phyloP scores from a whole-genome alignment of 2,888 invertebrate species.

The Therioaphis trifolii region DNA sequence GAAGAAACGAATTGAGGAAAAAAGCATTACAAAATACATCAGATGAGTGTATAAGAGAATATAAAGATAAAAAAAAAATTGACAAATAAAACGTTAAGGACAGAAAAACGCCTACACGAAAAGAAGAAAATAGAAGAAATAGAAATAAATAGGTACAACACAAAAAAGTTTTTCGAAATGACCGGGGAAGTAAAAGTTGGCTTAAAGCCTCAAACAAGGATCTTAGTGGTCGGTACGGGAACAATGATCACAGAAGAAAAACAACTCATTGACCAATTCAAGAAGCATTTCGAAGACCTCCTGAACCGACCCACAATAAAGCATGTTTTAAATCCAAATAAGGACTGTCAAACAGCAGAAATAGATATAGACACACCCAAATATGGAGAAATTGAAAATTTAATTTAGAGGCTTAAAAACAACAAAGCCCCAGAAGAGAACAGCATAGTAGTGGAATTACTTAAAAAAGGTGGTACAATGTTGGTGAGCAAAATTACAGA shows the following conservation, averaged over 20 bases:
- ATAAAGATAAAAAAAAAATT: constrained; percentile 1
- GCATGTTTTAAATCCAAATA: constrained; percentile 62
- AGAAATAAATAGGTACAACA: neutral
- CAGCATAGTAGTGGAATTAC: constrained; percentile 52
- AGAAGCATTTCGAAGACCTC: constrained; percentile 59
- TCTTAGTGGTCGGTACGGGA: neutral
- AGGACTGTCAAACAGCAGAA: constrained; percentile 47
- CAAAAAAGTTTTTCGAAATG: constrained; percentile 63
- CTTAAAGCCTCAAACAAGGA: constrained; percentile 64
- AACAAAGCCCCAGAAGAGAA: constrained; percentile 66
- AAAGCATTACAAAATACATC: neutral
- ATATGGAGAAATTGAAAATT: constrained; percentile 63
- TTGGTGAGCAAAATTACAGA: neutral
- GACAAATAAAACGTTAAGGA: neutral
- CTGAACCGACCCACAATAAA: constrained; percentile 64
- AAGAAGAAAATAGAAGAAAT: neutral
- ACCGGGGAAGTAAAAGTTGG: constrained; percentile 65
- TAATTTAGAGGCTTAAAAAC: constrained; percentile 65
- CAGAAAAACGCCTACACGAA: constrained; percentile 1
- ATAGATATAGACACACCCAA: constrained; percentile 60
- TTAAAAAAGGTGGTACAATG: neutral
- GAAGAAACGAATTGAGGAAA: neutral
- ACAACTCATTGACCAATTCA: neutral
- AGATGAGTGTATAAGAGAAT: neutral
- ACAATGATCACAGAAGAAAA: constrained; percentile 27